These are phyloP conservation scores for Poeciliopsis occidentalis DNA, from an alignment of 2,113 vertebrate species.

Conservation along the genomic window DNA sequence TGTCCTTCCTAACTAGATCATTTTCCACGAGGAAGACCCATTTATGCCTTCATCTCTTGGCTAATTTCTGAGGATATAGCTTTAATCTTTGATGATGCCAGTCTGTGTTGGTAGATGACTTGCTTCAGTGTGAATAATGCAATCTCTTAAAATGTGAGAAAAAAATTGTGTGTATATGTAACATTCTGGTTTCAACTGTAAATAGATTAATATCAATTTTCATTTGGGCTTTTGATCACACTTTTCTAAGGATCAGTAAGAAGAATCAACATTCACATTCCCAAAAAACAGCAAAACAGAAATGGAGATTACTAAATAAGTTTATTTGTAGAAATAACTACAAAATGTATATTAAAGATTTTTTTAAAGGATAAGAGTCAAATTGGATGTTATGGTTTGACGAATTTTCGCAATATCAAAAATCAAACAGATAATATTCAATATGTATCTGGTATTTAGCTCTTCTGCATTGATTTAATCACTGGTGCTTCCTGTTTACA, in stretches of 20 bases:
- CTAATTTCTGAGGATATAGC: background rate
- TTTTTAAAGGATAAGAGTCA: constrained; percentile 34
- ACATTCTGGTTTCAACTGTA: too few species aligned
- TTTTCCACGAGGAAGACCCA: background rate
- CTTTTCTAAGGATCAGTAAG: background rate
- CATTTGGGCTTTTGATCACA: background rate
- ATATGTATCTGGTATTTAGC: constrained; percentile 37
- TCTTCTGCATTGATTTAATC: constrained; percentile 35
- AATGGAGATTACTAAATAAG: constrained; percentile 66
- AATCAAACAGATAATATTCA: constrained; percentile 48
- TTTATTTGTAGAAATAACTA: constrained; percentile 76
- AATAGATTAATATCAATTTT: background rate
- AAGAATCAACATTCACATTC: background rate
- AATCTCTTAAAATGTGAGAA: too few species aligned
- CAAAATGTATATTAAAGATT: constrained; percentile 61
- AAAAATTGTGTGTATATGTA: too few species aligned
- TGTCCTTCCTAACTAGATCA: background rate
- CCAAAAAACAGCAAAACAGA: constrained; percentile 10
- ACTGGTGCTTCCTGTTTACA: constrained; percentile 41
- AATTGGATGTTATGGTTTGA: constrained; percentile 37
- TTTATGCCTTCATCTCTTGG: background rate
- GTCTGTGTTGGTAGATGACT: too few species aligned
- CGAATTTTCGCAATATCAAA: constrained; percentile 68
- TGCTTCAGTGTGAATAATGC: too few species aligned
- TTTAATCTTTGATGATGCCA: background rate